phyloP scores from a whole-genome alignment of 1,140 invertebrate genomes.

The Aphis gossypii region DNA sequence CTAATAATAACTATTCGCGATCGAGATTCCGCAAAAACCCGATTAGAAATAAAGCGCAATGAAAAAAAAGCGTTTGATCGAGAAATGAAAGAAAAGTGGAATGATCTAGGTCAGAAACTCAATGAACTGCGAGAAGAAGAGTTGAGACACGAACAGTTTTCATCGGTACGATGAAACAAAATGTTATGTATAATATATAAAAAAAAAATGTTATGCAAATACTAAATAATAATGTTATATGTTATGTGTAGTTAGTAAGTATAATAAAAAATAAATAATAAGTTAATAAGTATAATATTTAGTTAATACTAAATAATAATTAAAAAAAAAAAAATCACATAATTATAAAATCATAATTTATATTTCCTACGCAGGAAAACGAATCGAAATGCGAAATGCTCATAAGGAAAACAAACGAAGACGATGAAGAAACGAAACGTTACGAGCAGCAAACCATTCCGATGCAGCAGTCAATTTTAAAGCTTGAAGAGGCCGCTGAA shows the following conservation, averaged over 20 bases:
- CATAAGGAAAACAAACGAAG: background rate
- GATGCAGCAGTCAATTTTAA: conserved; percentile 34
- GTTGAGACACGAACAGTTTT: conserved; percentile 16
- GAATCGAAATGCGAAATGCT: conserved; percentile 27
- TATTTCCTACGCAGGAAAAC: background rate
- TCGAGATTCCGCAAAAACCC: background rate
- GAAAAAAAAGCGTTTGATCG: conserved; percentile 40
- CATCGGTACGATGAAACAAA: background rate
- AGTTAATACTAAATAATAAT: too few relatives aligned
- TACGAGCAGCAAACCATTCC: conserved; percentile 14
- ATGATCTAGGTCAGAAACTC: background rate
- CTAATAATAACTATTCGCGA: conserved; percentile 15
- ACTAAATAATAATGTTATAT: background rate
- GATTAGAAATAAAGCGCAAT: conserved; percentile 29
- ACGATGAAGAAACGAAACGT: conserved; percentile 25
- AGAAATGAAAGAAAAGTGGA: conserved; percentile 26
- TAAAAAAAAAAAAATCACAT: background rate
- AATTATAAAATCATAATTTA: background rate
- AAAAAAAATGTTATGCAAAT: background rate
- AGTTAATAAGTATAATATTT: background rate
- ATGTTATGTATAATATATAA: background rate
- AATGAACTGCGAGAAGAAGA: conserved; percentile 11
- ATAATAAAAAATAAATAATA: background rate
- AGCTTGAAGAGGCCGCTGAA: background rate
- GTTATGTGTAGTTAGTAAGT: background rate